A percentile compares a stretch with the other conserved stretches of the same genome.
These are phyloP conservation scores for Asteroscopus sphinx DNA, from an alignment of 2,888 invertebrate genomes.

Conservation along the genomic window DNA sequence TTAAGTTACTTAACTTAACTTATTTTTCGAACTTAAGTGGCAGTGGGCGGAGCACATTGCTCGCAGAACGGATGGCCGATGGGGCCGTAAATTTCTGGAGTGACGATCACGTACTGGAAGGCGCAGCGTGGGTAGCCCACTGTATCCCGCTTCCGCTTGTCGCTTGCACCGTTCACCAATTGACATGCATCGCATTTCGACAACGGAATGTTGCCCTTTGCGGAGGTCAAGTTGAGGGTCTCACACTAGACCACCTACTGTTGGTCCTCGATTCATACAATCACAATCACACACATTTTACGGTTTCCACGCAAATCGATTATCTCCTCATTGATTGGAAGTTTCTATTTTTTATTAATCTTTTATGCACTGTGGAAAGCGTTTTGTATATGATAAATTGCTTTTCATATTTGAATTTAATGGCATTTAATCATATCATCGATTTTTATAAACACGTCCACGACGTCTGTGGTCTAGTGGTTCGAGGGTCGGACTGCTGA, in stretches of 20 bases:
- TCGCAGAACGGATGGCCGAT: too few species aligned
- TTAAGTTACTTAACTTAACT: too few species aligned
- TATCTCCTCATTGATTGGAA: conserved; percentile 33
- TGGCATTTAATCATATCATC: not conserved
- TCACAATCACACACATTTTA: conserved; percentile 42
- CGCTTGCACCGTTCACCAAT: conserved; percentile 10
- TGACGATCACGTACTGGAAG: too few species aligned
- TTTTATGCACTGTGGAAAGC: conserved; percentile 29
- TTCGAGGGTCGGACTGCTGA: too few species aligned
- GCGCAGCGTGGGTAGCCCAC: too few species aligned
- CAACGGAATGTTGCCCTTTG: conserved; percentile 58
- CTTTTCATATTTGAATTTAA: conserved; percentile 13
- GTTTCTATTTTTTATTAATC: conserved; percentile 31
- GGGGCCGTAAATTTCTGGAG: too few species aligned
- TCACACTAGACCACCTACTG: conserved; percentile 57
- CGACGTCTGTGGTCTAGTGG: too few species aligned
- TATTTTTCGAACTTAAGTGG: too few species aligned
- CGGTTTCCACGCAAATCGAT: conserved; percentile 50
- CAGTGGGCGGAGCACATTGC: too few species aligned
- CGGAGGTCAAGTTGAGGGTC: conserved; percentile 64
- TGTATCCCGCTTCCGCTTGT: not conserved
- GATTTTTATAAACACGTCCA: too few species aligned
- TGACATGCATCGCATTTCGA: conserved; percentile 54
- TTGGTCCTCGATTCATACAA: conserved; percentile 43
- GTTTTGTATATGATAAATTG: conserved; percentile 20